phyloP scores from a whole-genome alignment of 2,113 vertebrate species.

The Lampris incognitus region DNA sequence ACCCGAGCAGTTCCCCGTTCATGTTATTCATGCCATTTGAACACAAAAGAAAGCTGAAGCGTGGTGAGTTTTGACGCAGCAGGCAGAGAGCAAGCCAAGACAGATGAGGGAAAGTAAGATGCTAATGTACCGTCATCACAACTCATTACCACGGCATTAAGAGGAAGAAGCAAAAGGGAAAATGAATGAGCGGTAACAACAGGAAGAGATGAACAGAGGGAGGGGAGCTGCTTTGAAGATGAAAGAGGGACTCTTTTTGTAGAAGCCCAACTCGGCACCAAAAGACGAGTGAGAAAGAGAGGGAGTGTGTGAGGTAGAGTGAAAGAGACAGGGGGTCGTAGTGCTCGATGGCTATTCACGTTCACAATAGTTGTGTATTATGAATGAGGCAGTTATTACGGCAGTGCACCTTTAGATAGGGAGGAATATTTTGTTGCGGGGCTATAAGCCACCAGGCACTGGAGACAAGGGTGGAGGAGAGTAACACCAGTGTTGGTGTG shows the following conservation, averaged over 20 bases:
- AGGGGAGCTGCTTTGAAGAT: neutral
- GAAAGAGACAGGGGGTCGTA: constrained; percentile 1
- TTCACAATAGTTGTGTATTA: constrained; percentile 44
- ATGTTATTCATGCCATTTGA: too few relatives aligned
- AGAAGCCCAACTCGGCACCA: neutral
- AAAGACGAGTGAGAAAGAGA: constrained; percentile 16
- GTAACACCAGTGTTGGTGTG: neutral
- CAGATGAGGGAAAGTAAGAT: neutral
- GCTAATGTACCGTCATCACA: neutral
- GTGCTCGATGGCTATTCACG: constrained; percentile 40
- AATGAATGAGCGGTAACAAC: neutral
- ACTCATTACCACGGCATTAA: constrained; percentile 1
- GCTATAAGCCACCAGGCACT: constrained; percentile 33
- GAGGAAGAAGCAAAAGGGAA: neutral
- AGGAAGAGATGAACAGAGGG: neutral
- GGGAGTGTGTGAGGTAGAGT: constrained; percentile 3
- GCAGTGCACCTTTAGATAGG: constrained; percentile 34
- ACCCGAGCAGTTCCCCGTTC: neutral
- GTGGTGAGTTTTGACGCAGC: too few relatives aligned
- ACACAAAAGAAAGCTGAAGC: too few relatives aligned
- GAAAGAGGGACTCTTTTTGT: neutral
- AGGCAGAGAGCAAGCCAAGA: neutral
- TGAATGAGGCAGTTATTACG: constrained; percentile 54
- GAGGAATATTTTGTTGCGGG: constrained; percentile 39
- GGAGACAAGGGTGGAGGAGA: neutral